Base-by-base conservation (phyloP, 2,113 vertebrate species). In the Motacilla alba region DNA sequence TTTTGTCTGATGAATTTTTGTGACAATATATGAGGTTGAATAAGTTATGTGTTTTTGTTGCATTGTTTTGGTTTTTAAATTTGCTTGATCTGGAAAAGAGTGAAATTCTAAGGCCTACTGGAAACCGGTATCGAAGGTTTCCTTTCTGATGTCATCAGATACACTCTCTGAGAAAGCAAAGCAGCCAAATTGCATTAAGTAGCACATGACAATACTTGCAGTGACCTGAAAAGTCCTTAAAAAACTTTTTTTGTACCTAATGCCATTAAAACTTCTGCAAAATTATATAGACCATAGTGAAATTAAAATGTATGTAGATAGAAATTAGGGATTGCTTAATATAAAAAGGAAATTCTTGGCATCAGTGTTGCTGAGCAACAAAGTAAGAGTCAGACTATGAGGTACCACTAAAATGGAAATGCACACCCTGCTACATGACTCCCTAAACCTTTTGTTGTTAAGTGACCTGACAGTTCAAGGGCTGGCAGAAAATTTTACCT, bases 391-490 rank as follows among this genome's bases (percentile, higher is more conserved):
- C 46, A 35, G 33, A 56, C 58, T 15, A 47, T n/a, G 35, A 85
- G 11, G 9, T 46, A 73, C 7, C 24, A 76, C 33, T 58, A 58
- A 74, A 83, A 79, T 47, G 39, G 39, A 68, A 58, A 95, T 63
- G 79, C 3, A 37, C 13, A 86, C 22, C 33, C 43, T 58, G 43
- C 52, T 89, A 22, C 28, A 78, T 39, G 46, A 46, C 41, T 90
- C 76, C 21, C 27, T 85, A n/a, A 63, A 63, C 15, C 35, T 90
- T 83, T 62, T 72, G 44, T 63, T 89, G 46, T 53, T 53, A 69
- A 83, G 59, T 89, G 89, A 94, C 59, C 59, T 86, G 86, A 73
- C 26, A 69, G 72, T 83, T 83, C 63, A 92, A 91, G 76, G 83
- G 63, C 79, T 92, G 63, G 63, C 63, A 87, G 72, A 60, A 66